A percentile compares a stretch with the other conserved stretches of the same genome.
phyloP scores from a whole-genome alignment of 1,140 invertebrate genomes.

The Lasaia peninsularis region DNA sequence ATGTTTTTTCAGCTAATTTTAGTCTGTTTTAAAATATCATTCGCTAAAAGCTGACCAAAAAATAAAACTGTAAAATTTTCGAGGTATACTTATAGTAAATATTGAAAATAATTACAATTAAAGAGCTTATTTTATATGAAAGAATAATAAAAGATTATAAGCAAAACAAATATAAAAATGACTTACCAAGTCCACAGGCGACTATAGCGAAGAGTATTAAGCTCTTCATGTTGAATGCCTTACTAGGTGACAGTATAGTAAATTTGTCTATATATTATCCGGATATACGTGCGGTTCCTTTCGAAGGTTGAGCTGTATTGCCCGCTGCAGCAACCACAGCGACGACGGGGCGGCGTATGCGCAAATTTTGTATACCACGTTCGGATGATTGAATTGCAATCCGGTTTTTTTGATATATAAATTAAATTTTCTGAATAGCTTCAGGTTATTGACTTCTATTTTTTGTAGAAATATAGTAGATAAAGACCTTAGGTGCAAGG shows the following conservation, averaged over 20 bases:
- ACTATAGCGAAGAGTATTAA: slow-evolving; percentile 44
- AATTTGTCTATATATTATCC: slow-evolving; percentile 18
- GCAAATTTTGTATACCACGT: slow-evolving; percentile 33
- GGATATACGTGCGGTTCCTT: slow-evolving; percentile 54
- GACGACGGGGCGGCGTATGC: slow-evolving; percentile 34
- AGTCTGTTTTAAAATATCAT: too few species aligned
- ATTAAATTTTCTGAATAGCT: background rate
- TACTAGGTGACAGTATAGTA: slow-evolving; percentile 13
- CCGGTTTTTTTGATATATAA: background rate
- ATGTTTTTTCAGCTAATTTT: too few species aligned
- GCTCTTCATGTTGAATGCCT: slow-evolving; percentile 50
- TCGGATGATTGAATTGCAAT: slow-evolving; percentile 8
- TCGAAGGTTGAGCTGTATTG: slow-evolving; percentile 64
- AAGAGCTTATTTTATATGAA: slow-evolving; percentile 7
- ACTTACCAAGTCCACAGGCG: slow-evolving; percentile 48
- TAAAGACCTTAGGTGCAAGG: too few species aligned
- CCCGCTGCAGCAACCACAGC: slow-evolving; percentile 32
- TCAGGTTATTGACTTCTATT: too few species aligned
- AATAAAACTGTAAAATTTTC: too few species aligned
- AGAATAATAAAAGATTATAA: slow-evolving; percentile 18
- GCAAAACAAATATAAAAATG: background rate
- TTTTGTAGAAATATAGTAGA: too few species aligned
- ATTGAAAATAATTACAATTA: background rate
- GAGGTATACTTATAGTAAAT: too few species aligned
- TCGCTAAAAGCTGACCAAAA: too few species aligned